Evolutionary conservation across 2,888 invertebrate species (phyloP), one percentile per base, ranked within the genome.

Genomic region (Drosophila anomelani): DNA sequence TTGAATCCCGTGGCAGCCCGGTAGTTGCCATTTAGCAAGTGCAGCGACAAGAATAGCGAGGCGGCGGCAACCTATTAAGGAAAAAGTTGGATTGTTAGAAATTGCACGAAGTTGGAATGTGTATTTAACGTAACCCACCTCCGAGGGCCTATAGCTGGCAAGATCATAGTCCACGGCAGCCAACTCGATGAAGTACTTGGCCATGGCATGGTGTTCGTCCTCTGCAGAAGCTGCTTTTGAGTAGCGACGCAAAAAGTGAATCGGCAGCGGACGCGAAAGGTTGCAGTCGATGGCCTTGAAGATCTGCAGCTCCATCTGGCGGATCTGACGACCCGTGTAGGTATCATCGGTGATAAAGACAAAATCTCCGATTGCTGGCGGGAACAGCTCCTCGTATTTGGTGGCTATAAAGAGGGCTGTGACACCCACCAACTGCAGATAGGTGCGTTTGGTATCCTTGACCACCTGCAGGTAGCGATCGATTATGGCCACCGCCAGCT

Each of bases 371-470:
- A 98, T 94, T 49, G 97, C 96, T 0, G 98, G 98, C 2, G 96
- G 94, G 88, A 96, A 97, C 88, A 98, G 96, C 93, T 99, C 99
- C 93, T 99, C 99, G 89, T 97, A 98, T 92, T 99, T 99, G 89
- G 96, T 95, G 0, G 99, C 98, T 60, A 98, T 95, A 86, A 97
- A 96, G 94, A 99, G 95, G 0, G 98, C 96, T 0, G 98, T 95
- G 1, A 97, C 96, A 5, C 98, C 98, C 13, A 98, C 96, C 76
- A 98, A 93, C 91, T 99, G 98, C 68, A 98, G 93, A 80, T 95
- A 94, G 77, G 94, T 95, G 77, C 95, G 94, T 59, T 94, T 94
- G 36, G 96, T 94, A 20, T 94, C 94, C 53, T 93, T 93, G 38
- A 94, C 94, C 4, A 91, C 93, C 76, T 92, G 92, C 63, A 99